These are phyloP conservation scores for Leptinotarsa peninsularis DNA, from an alignment of 2,888 invertebrate genomes.

Conservation along the genomic window DNA sequence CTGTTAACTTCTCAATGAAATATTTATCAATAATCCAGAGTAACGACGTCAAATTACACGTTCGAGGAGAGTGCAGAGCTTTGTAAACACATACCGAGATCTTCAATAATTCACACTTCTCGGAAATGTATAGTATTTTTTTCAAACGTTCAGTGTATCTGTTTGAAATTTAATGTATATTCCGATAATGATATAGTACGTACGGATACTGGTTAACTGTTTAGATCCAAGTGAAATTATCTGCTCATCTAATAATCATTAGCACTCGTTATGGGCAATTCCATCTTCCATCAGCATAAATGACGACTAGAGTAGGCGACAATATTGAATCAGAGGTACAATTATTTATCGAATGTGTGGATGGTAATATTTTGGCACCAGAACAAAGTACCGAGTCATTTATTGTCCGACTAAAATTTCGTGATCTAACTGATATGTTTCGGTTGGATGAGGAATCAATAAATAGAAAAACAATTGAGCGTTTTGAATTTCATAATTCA, in stretches of 20 bases:
- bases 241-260: slow-evolving; percentile 35
- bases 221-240: slow-evolving; percentile 36
- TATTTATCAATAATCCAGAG: slow-evolving; percentile 39
- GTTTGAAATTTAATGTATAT: slow-evolving; percentile 39
- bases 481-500: too few species aligned
- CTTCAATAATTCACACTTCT: slow-evolving; percentile 46
- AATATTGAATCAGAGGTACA: neutral
- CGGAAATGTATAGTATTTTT: slow-evolving; percentile 39
- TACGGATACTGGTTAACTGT: slow-evolving; percentile 29
- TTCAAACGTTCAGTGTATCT: slow-evolving; percentile 27
- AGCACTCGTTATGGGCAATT: slow-evolving; percentile 32
- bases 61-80: slow-evolving; percentile 38
- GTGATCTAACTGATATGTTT: too few species aligned
- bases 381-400: too few species aligned
- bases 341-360: neutral
- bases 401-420: too few species aligned
- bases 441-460: too few species aligned
- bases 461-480: too few species aligned
- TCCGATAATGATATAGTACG: slow-evolving; percentile 35
- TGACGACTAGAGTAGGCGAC: slow-evolving; percentile 11
- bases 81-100: slow-evolving; percentile 44
- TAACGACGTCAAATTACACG: slow-evolving; percentile 44
- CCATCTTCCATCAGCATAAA: neutral
- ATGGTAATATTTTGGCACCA: neutral
- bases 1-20: slow-evolving; percentile 41